Base-by-base conservation (phyloP, 2,113 vertebrate species). In the Megaleporinus macrocephalus region DNA sequence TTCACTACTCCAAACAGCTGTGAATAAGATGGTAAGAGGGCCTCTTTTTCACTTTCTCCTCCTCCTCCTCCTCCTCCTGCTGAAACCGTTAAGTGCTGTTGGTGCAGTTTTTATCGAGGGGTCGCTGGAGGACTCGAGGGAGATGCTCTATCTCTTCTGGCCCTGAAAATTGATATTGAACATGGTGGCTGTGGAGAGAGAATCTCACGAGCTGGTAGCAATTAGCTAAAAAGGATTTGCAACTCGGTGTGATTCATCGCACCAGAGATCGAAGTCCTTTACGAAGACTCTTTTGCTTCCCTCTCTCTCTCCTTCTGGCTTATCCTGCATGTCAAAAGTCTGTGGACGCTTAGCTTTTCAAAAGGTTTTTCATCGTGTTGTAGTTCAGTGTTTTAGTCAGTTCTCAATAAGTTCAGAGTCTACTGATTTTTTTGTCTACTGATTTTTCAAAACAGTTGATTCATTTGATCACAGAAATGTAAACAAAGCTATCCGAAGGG, bases 121-220 rank as follows among this genome's bases (percentile, higher is more conserved):
- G 95, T 95, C 92, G 90, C 95, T 95, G 92, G 91, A 70, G 87
- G 93, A 91, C 97, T 96, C 96, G 20, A 85, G 97, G 96, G 97
- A 96, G 90, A 89, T 70, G 93, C 85, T 89, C 93, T 95, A 94
- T 96, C 96, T 96, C 96, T 87, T 93, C 91, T 94, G 93, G 94
- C 92, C 95, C 89, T 96, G 96, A 97, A 98, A 99, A 99, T 99
- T 98, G 97, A 99, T 98, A 99, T 98, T 98, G 97, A 97, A 98
- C 96, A 97, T 90, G 92, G 95, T 89, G 89, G 76, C 86, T 90
- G 89, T 92, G 93, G 90, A 89, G 92, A 89, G 89, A 93, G 90
- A 96, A 94, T 95, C 96, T 96, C 96, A 94, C 95, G 95, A 95
- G 96, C 95, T 96, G 95, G 96, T 96, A 96, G 97, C 96, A 99